phyloP scores from a whole-genome alignment of 2,113 vertebrate genomes.

The Lichenostomus cassidix region DNA sequence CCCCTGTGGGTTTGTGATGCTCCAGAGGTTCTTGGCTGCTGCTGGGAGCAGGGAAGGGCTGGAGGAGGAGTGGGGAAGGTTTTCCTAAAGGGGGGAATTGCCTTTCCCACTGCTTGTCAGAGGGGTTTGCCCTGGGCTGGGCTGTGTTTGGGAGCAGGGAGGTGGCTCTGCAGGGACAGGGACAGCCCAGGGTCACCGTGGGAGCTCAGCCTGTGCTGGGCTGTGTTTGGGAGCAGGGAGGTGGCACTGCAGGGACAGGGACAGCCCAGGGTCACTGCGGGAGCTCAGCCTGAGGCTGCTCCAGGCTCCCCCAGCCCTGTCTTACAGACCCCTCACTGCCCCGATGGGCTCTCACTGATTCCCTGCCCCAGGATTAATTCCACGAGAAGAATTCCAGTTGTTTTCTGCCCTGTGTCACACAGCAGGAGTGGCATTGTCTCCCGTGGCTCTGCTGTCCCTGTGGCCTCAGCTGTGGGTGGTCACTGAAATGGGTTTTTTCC shows the following conservation, averaged over 20 bases:
- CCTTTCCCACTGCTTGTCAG: background rate
- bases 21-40: rapidly evolving
- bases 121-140: background rate
- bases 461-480: background rate
- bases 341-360: background rate
- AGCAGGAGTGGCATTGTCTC: too few relatives aligned
- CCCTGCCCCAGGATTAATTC: background rate
- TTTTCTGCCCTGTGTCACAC: background rate
- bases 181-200: rapidly evolving
- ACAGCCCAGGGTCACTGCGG: rapidly evolving
- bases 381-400: background rate
- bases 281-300: too few relatives aligned
- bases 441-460: background rate
- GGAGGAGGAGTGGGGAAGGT: rapidly evolving
- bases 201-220: background rate
- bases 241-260: background rate
- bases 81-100: background rate
- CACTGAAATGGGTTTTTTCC: rapidly evolving
- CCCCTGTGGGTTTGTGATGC: rapidly evolving
- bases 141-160: background rate
- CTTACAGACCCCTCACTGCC: rapidly evolving
- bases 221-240: background rate
- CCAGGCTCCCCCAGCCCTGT: rapidly evolving
- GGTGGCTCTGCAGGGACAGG: background rate
- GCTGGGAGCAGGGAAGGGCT: background rate